phyloP scores from a whole-genome alignment of 2,113 vertebrate species.

The Prolemur simus region DNA sequence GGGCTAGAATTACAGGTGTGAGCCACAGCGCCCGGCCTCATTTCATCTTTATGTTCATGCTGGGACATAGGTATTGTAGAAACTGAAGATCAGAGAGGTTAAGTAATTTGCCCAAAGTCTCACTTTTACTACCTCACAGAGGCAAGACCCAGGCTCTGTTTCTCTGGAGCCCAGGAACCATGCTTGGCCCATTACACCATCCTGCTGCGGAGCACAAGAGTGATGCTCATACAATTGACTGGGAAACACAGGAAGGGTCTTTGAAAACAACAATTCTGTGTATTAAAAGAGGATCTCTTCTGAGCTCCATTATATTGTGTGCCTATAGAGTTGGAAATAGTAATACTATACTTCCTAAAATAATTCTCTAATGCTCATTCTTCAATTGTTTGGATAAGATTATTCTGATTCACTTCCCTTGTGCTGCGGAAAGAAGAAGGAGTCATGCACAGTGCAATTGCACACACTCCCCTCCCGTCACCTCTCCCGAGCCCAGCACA shows the following conservation, averaged over 20 bases:
- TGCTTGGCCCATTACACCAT: accelerated
- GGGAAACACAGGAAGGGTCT: not conserved
- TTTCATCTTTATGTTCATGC: not conserved
- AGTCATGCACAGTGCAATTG: too few species aligned
- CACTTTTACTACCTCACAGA: not conserved
- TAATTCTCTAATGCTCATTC: not conserved
- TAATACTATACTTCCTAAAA: not conserved
- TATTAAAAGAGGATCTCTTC: not conserved
- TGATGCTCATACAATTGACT: not conserved
- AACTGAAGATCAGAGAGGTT: not conserved
- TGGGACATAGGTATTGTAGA: not conserved
- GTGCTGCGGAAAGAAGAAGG: not conserved
- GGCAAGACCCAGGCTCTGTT: not conserved
- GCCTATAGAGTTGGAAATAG: not conserved
- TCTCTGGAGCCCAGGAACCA: not conserved
- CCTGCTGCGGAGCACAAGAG: not conserved
- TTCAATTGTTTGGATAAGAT: not conserved
- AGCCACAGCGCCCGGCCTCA: too few species aligned
- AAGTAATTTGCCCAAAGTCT: not conserved
- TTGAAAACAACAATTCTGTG: not conserved
- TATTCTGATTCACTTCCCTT: not conserved
- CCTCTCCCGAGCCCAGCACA: not conserved
- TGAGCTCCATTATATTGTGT: not conserved
- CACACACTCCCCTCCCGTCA: not conserved
- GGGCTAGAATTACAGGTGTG: too few species aligned